Conservation (phyloP, 2,888 invertebrate genomes). For the Gymnocheta viridis region DNA sequence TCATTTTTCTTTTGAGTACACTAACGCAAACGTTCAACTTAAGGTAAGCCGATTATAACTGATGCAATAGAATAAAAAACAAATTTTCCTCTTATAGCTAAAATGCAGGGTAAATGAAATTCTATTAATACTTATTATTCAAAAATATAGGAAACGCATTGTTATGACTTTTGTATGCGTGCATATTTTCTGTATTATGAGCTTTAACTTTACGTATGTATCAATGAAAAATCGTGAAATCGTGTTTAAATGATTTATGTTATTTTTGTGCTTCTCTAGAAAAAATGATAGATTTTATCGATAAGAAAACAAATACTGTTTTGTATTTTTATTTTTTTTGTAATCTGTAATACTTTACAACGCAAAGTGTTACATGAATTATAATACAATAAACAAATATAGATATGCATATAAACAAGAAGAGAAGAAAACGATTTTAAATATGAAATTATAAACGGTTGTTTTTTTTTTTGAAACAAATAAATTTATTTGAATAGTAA, state of each 20-base stretch:
- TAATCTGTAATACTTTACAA: not conserved
- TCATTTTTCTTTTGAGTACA: too few species aligned
- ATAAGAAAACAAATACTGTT: constrained; percentile 36
- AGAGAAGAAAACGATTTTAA: not conserved
- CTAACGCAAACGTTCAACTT: not conserved
- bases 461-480: not conserved
- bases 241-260: constrained; percentile 53
- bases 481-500: not conserved
- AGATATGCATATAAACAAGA: not conserved
- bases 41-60: not conserved
- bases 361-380: constrained; percentile 26
- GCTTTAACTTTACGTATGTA: constrained; percentile 30
- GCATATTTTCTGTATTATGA: constrained; percentile 37
- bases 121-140: not conserved
- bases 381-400: not conserved
- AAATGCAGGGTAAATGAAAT: not conserved
- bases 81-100: not conserved
- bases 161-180: constrained; percentile 55
- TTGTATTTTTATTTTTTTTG: not conserved
- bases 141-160: constrained; percentile 17
- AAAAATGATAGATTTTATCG: constrained; percentile 46
- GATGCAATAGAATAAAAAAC: not conserved
- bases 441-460: not conserved
- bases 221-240: constrained; percentile 60
- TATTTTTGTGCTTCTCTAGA: constrained; percentile 16